Evolutionary conservation across 2,888 invertebrate species (phyloP).

Genomic region (Lypha dubia): DNA sequence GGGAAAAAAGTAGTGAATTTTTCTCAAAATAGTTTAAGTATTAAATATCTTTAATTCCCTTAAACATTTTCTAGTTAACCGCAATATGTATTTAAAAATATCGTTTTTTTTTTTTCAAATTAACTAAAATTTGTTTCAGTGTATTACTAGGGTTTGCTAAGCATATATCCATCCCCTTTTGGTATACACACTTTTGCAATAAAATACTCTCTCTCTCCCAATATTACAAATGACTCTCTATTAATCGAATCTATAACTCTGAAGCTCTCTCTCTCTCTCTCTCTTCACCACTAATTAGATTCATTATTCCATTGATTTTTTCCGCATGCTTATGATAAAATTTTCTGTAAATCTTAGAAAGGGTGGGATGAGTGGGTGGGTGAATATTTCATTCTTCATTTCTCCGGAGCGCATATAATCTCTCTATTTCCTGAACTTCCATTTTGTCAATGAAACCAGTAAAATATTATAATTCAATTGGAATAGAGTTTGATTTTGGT

Average conservation of each 20-base stretch:
- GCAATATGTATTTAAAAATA: neutral
- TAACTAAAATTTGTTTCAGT: neutral
- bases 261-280: neutral
- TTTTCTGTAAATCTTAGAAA: neutral
- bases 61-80: neutral
- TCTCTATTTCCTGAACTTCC: conserved; percentile 25
- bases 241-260: neutral
- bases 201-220: conserved; percentile 20
- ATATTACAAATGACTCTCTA: conserved; percentile 16
- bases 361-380: conserved; percentile 10
- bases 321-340: conserved; percentile 14
- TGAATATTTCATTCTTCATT: neutral
- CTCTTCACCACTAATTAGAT: conserved; percentile 1
- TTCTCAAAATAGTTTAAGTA: neutral
- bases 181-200: conserved; percentile 59
- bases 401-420: neutral
- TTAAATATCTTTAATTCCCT: neutral
- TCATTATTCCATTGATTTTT: conserved; percentile 59
- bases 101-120: too few relatives aligned
- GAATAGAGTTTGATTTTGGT: conserved; percentile 22
- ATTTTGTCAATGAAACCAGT: conserved; percentile 67
- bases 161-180: conserved; percentile 51
- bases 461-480: conserved; percentile 57
- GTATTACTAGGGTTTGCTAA: neutral
- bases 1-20: neutral